Conservation (phyloP, 2,797 vertebrate genomes). For the Pseudochirops corinnae region DNA sequence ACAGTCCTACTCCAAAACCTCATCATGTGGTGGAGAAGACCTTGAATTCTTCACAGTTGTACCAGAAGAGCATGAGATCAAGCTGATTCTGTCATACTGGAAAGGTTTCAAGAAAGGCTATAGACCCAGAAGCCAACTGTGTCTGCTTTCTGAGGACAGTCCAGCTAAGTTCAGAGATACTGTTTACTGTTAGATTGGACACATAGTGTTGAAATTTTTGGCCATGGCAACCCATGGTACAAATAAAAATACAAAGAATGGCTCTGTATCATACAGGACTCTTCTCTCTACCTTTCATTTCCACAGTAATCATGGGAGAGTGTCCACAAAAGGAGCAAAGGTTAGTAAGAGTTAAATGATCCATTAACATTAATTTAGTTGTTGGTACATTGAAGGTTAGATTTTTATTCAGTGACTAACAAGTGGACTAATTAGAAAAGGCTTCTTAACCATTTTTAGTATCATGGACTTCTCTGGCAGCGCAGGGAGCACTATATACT, state of each 20-base stretch:
- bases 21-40: neutral
- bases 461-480: neutral
- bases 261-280: neutral
- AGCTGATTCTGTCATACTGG: neutral
- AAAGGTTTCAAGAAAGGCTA: neutral
- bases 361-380: neutral
- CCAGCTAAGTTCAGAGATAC: neutral
- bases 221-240: too few species aligned
- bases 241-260: neutral
- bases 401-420: neutral
- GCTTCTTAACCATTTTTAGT: neutral
- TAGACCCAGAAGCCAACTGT: neutral
- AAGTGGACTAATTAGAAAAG: neutral
- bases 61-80: neutral
- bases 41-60: neutral
- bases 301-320: neutral
- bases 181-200: neutral
- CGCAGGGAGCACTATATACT: neutral
- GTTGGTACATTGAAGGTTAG: neutral
- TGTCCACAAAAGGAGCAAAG: neutral
- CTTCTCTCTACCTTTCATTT: neutral
- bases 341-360: neutral
- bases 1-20: neutral
- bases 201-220: neutral
- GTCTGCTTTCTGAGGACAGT: neutral